phyloP scores from a whole-genome alignment of 2,888 invertebrate species.

The Autographa pulchrina region DNA sequence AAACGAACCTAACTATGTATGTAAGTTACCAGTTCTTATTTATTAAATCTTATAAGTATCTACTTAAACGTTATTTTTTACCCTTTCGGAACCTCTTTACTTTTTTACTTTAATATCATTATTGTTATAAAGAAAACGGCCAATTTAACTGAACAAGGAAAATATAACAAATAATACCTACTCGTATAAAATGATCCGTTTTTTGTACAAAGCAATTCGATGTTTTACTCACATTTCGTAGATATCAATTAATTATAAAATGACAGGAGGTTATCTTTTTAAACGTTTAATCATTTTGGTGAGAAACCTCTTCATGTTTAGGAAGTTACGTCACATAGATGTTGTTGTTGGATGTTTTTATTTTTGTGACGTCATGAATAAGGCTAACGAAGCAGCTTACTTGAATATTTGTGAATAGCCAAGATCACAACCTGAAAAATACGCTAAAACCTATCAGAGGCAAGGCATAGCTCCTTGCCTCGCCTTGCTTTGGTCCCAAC shows the following conservation, averaged over 20 bases:
- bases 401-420: no score
- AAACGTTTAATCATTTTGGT: not conserved
- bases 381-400: no score
- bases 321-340: not conserved
- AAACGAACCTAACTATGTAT: no score
- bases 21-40: no score
- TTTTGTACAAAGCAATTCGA: slow-evolving; percentile 16
- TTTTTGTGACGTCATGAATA: not conserved
- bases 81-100: not conserved
- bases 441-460: no score
- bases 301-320: not conserved
- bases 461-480: no score
- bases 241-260: slow-evolving; percentile 23
- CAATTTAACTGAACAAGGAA: slow-evolving; percentile 35
- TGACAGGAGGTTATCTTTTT: not conserved
- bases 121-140: slow-evolving; percentile 13
- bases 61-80: slow-evolving; percentile 8
- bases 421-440: no score
- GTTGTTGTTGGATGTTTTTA: not conserved
- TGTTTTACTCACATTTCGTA: slow-evolving; percentile 22
- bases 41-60: no score
- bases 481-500: no score
- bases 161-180: slow-evolving; percentile 28
- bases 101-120: slow-evolving; percentile 3
- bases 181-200: slow-evolving; percentile 21